Base-by-base conservation (phyloP, 2,113 vertebrate genomes). In the Athene noctua region DNA sequence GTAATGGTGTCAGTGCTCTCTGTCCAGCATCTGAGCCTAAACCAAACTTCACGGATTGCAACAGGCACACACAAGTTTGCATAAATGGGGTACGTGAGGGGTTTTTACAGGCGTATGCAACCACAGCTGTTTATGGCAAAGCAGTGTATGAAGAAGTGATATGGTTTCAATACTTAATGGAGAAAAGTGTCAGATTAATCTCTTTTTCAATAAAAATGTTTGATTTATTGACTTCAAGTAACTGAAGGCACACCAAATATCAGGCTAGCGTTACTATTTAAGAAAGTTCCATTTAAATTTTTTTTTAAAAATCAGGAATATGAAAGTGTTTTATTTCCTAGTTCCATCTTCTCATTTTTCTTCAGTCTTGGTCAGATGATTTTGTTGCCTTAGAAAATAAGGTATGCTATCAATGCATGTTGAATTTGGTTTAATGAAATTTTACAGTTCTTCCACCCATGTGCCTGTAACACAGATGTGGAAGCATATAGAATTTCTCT, bases 11-110 rank as follows among this genome's bases (percentile, higher is more conserved):
- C 54, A 97, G 97, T 10, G 98, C 99, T 52, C 96, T 97, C 81
- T 99, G 99, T 94, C 99, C 99, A 17, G 19, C 98, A 1, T 99
- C 99, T 27, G 93, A 97, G 6, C 98, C 99, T 54, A 99, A 99
- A 94, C 65, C 67, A 3, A 99, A 99, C 97, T 98, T 98, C 63
- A 99, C 99, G 21, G 97, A 98, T 38, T 99, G 99, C 97, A 98
- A 99, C 81, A 90, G 97, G 73, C 97, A 98, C 6, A 99, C 99
- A 1, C 99, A 99, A 99, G 99, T 99, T 88, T 99, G 99, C 98
- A 97, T 99, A 80, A 99, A 98, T 19, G 99, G 99, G 98, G 99
- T 99, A 96, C 92, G 97, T 47, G 18, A 21, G 34, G 5, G 12
- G 11, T 59, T 90, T 44, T 70, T 77, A 34, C 46, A 54, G 7